These are phyloP conservation scores for Heteromormyrus szaboi DNA, from an alignment of 2,797 vertebrate species.

Conservation along the genomic window DNA sequence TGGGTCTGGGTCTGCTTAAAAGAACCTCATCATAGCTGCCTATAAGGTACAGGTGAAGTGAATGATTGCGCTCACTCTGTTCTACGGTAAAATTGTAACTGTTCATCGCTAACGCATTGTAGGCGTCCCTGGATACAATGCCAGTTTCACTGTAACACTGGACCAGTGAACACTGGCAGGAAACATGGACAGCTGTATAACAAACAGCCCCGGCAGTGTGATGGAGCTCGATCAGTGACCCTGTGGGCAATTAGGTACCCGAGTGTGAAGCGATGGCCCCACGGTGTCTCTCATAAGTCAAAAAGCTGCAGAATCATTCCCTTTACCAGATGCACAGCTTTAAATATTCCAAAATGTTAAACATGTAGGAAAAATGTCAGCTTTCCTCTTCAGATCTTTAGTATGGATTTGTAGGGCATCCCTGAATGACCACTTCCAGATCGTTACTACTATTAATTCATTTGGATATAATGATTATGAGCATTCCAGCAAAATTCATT, in stretches of 20 bases:
- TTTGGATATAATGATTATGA: background rate
- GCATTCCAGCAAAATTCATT: background rate
- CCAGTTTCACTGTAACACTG: background rate
- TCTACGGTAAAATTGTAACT: background rate
- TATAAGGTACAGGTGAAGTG: background rate
- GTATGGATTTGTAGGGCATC: background rate
- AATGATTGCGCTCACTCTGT: background rate
- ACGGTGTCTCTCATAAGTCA: background rate
- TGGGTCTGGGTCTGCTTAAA: background rate
- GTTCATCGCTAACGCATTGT: background rate
- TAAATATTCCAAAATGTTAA: background rate
- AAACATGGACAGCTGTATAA: background rate
- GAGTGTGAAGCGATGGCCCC: background rate
- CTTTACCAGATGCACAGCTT: background rate
- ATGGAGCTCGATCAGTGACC: background rate
- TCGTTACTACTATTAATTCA: background rate
- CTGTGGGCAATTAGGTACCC: background rate
- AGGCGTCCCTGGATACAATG: background rate
- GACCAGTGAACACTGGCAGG: background rate
- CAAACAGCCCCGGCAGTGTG: background rate
- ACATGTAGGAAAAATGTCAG: background rate
- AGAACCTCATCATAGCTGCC: background rate
- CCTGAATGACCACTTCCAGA: background rate
- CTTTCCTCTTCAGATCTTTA: background rate
- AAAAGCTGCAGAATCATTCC: background rate